phyloP scores from a whole-genome alignment of 1,140 invertebrate species.

The Battus philenor region DNA sequence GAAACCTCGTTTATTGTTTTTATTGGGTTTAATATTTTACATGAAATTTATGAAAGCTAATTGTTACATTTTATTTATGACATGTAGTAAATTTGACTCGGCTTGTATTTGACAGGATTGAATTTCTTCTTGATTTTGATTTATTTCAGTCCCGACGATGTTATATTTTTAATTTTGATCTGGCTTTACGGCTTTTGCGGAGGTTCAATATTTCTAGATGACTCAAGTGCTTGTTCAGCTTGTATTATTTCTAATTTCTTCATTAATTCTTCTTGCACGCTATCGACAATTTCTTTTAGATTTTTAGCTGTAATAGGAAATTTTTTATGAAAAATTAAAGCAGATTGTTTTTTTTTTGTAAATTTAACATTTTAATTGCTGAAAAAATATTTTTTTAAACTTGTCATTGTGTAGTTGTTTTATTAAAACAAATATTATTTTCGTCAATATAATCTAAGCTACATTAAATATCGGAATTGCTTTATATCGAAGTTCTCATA shows the following conservation, averaged over 20 bases:
- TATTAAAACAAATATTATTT: too few species aligned
- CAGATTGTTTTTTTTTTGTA: too few species aligned
- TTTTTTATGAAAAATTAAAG: too few species aligned
- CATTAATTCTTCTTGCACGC: slow-evolving; percentile 61
- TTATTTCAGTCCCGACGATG: slow-evolving; percentile 20
- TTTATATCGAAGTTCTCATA: too few species aligned
- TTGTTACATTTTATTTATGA: slow-evolving; percentile 23
- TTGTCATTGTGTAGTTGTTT: too few species aligned
- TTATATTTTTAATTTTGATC: slow-evolving; percentile 8
- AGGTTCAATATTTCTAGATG: slow-evolving; percentile 15
- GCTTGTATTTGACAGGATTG: neutral
- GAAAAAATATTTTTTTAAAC: too few species aligned
- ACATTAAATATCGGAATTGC: too few species aligned
- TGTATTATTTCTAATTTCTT: slow-evolving; percentile 60
- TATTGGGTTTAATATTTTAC: slow-evolving; percentile 24
- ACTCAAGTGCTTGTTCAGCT: slow-evolving; percentile 33
- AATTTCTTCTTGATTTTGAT: slow-evolving; percentile 12
- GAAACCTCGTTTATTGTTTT: slow-evolving; percentile 18
- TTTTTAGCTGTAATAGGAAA: slow-evolving; percentile 65
- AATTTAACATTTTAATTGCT: too few species aligned
- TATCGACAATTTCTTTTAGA: slow-evolving; percentile 67
- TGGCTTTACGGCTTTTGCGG: slow-evolving; percentile 18
- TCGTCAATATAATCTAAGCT: too few species aligned
- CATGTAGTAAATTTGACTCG: slow-evolving; percentile 18
- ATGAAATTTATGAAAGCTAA: slow-evolving; percentile 18